Evolutionary conservation across 2,113 vertebrate species (phyloP), one percentile per base, ranked within the genome.

Genomic region (Xiphophorus couchianus): DNA sequence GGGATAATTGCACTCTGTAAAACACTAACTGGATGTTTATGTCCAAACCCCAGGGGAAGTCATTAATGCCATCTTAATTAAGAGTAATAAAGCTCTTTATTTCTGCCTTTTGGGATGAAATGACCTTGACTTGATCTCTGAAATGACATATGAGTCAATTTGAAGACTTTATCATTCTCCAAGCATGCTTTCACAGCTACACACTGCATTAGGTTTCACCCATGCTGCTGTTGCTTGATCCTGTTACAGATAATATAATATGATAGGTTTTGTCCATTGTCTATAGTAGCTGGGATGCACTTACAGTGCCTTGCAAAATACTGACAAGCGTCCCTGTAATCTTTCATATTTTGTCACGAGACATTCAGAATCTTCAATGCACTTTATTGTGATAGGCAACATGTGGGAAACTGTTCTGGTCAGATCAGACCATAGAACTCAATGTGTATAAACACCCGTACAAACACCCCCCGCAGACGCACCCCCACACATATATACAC

Each of bases 11-110:
- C 81, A 69, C 90, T 89, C 82, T 87, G 86, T 93, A 92, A 93
- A 93, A 93, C 78, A 78, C 84, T 86, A 90, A 90, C 88, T 91
- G 87, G 80, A 90, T 90, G 90, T 93, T 94, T 91, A 92, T 90
- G 84, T 91, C 88, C 87, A 82, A 71, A 72, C 81, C 89, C 90
- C 83, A 84, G 74, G 92, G 92, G 90, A 93, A 93, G 88, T 87
- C 90, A 93, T 94, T 93, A 93, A 92, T 94, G 91, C 84, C 87
- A 89, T 89, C 84, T 91, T 92, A 89, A 93, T 93, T 92, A 93
- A 91, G 86, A 83, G 92, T 73, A 91, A 91, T 92, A 89, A 92
- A 87, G 82, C 31, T 73, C 72, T 78, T 76, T 75, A 74, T 60
- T 83, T 81, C 72, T 87, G 86, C 84, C 80, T 90, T 85, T 84